phyloP scores from a whole-genome alignment of 2,888 invertebrate species.

The Drosophila niveifrons region DNA sequence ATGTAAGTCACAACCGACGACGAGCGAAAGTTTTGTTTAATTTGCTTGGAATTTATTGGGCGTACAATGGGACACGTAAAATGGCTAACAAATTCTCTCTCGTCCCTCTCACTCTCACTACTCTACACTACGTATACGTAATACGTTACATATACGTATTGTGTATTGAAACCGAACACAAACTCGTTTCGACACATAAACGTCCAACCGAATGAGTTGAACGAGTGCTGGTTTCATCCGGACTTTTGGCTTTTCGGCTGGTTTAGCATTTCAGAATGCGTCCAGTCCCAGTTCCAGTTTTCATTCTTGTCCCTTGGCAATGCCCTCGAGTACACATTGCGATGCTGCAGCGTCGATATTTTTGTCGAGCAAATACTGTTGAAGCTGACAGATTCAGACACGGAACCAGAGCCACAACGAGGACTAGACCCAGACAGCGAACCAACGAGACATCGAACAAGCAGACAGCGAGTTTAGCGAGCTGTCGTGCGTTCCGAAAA shows the following conservation, averaged over 20 bases:
- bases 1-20: constrained; percentile 89
- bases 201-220: constrained; percentile 51
- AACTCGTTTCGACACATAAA: constrained; percentile 59
- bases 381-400: constrained; percentile 13
- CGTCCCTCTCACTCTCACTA: not conserved
- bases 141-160: constrained; percentile 7
- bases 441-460: not conserved
- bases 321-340: constrained; percentile 28
- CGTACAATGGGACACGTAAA: constrained; percentile 53
- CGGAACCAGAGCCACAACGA: not conserved
- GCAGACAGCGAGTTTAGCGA: constrained; percentile 51
- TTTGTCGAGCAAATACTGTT: constrained; percentile 38
- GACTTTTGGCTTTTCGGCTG: constrained; percentile 39
- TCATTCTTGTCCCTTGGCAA: constrained; percentile 11
- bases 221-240: constrained; percentile 43
- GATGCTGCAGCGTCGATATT: constrained; percentile 26
- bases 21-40: constrained; percentile 57
- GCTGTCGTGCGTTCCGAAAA: constrained; percentile 65
- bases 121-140: not conserved
- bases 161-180: constrained; percentile 36
- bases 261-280: constrained; percentile 9
- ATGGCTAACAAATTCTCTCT: constrained; percentile 43
- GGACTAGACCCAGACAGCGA: not conserved
- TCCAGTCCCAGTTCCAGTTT: not conserved
- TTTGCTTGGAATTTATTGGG: constrained; percentile 60